Evolutionary conservation across 2,113 vertebrate genomes (phyloP).

Genomic region (Lophius piscatorius): DNA sequence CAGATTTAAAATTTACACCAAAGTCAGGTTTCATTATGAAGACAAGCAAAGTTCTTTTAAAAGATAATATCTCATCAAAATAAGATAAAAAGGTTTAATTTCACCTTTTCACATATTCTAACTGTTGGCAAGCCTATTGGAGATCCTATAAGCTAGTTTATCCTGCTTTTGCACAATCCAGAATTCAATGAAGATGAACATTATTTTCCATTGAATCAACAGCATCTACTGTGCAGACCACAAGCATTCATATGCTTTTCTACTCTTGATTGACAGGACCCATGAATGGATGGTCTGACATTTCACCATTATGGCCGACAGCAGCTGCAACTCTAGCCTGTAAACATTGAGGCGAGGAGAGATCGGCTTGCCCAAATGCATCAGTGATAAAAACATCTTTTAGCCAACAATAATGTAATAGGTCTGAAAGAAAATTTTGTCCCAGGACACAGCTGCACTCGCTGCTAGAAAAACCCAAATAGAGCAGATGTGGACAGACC

Average conservation of each 20-base stretch:
- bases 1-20: not conserved
- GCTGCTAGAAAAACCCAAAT: too few relatives aligned
- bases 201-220: constrained; percentile 26
- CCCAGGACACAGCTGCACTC: too few relatives aligned
- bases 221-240: constrained; percentile 13
- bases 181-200: constrained; percentile 36
- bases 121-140: not conserved
- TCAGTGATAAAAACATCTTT: constrained; percentile 33
- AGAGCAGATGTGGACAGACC: too few relatives aligned
- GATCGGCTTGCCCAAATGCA: constrained; percentile 16
- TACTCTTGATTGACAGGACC: constrained; percentile 45
- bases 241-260: constrained; percentile 21
- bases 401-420: constrained; percentile 24
- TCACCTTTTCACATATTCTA: not conserved
- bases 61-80: not conserved
- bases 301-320: constrained; percentile 18
- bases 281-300: constrained; percentile 53
- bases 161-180: not conserved
- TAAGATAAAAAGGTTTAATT: not conserved
- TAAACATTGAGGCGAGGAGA: constrained; percentile 47
- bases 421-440: too few relatives aligned
- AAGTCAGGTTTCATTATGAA: not conserved
- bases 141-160: not conserved
- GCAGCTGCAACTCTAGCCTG: constrained; percentile 43
- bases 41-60: not conserved